A percentile compares a stretch with the other conserved stretches of the same genome.
These are phyloP conservation scores for Acromyrmex heyeri DNA, from an alignment of 1,140 invertebrate species.

Conservation along the genomic window DNA sequence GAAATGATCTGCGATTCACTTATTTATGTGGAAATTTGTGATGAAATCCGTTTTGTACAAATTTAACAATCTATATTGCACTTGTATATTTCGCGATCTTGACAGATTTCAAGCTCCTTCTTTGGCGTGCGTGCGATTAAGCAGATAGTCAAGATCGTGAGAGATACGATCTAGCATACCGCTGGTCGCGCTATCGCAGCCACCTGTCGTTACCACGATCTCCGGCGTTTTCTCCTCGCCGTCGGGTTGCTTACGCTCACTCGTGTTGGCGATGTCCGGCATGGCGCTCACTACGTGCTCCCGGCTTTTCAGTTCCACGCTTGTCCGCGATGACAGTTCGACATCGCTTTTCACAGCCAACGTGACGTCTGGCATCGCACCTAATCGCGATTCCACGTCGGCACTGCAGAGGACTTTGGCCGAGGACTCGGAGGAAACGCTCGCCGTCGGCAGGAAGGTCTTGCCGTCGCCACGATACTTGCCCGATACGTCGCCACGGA, in stretches of 20 bases:
- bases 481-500: constrained; percentile 70
- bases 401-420: constrained; percentile 81
- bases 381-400: constrained; percentile 82
- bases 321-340: constrained; percentile 63
- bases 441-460: constrained; percentile 45
- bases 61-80: constrained; percentile 29
- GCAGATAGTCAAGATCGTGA: constrained; percentile 91
- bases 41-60: constrained; percentile 45
- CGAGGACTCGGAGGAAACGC: constrained; percentile 71
- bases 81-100: neutral
- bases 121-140: constrained; percentile 87
- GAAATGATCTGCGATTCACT: neutral
- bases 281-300: constrained; percentile 76
- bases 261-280: constrained; percentile 85
- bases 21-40: constrained; percentile 9
- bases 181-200: constrained; percentile 77
- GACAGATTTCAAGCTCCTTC: constrained; percentile 54
- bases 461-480: constrained; percentile 62
- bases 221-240: constrained; percentile 83
- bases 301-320: constrained; percentile 60
- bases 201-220: constrained; percentile 73
- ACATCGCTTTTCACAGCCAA: constrained; percentile 80
- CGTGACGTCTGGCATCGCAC: constrained; percentile 84
- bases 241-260: constrained; percentile 83
- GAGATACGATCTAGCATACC: constrained; percentile 91